Evolutionary conservation across 2,888 invertebrate species (phyloP).

Genomic region (Eurytoma adleriae): DNA sequence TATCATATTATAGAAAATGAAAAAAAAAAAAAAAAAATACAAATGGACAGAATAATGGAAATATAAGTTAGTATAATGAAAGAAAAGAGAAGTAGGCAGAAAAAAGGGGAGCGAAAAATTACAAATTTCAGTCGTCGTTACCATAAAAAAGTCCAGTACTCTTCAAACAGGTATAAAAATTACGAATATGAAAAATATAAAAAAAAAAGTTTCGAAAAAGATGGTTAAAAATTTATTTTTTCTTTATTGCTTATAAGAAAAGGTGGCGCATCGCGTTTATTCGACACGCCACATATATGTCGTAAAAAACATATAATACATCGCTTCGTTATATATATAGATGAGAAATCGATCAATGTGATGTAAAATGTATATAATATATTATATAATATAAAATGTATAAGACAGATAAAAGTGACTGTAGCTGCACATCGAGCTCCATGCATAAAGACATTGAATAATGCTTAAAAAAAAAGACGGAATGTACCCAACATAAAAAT

Average conservation of each 20-base stretch:
- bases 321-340: constrained; percentile 39
- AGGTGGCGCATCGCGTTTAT: constrained; percentile 35
- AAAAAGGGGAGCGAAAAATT: constrained; percentile 49
- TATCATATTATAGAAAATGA: constrained; percentile 29
- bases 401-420: constrained; percentile 72
- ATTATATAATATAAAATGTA: constrained; percentile 61
- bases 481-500: constrained; percentile 67
- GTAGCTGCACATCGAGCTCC: constrained; percentile 76
- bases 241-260: constrained; percentile 8
- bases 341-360: constrained; percentile 49
- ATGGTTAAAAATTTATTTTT: background rate
- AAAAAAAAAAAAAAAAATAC: constrained; percentile 28
- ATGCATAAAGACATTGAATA: constrained; percentile 75
- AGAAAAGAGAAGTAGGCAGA: constrained; percentile 44
- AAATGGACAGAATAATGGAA: constrained; percentile 15
- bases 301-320: constrained; percentile 31
- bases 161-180: background rate
- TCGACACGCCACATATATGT: constrained; percentile 28
- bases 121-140: constrained; percentile 29
- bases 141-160: constrained; percentile 17
- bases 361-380: constrained; percentile 60
- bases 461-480: constrained; percentile 65
- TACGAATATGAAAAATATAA: constrained; percentile 13
- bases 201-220: constrained; percentile 17
- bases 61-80: constrained; percentile 16